phyloP scores from a whole-genome alignment of 2,113 vertebrate genomes.

The Corythoichthys intestinalis region DNA sequence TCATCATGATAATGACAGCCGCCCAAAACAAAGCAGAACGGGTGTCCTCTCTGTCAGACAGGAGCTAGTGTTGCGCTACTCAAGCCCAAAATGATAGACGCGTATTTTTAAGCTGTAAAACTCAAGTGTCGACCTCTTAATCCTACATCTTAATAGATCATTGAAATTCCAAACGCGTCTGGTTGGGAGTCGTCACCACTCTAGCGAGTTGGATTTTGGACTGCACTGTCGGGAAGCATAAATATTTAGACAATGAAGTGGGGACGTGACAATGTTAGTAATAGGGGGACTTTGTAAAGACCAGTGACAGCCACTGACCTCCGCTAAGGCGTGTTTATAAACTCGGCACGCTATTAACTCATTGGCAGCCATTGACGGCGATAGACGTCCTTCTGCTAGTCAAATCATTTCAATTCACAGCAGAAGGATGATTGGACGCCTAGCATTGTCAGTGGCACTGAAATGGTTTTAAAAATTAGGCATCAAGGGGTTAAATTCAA shows the following conservation, averaged over 20 bases:
- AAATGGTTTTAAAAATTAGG: slow-evolving; percentile 9
- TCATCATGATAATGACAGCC: too few species aligned
- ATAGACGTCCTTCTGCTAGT: slow-evolving; percentile 31
- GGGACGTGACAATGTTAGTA: slow-evolving; percentile 46
- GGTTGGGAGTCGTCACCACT: slow-evolving; percentile 2
- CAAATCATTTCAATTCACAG: too few species aligned
- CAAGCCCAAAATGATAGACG: too few species aligned
- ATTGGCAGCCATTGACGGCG: slow-evolving; percentile 29
- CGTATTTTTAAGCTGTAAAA: not conserved
- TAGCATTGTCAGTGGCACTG: slow-evolving; percentile 1
- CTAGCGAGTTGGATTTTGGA: slow-evolving; percentile 5
- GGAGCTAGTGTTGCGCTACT: slow-evolving; percentile 1
- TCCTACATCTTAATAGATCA: slow-evolving; percentile 11
- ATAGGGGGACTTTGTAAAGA: slow-evolving; percentile 32
- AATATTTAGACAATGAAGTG: slow-evolving; percentile 57
- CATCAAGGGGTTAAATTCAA: not conserved
- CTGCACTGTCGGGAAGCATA: slow-evolving; percentile 35
- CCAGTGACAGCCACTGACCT: slow-evolving; percentile 41
- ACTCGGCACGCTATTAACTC: slow-evolving; percentile 5
- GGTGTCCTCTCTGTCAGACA: not conserved
- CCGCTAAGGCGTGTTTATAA: slow-evolving; percentile 57
- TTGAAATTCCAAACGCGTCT: not conserved
- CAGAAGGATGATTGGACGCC: slow-evolving; percentile 27
- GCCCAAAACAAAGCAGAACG: too few species aligned
- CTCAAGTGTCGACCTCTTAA: not conserved